Evolutionary conservation across 2,113 vertebrate genomes (phyloP), one percentile per base, ranked within the genome.

Genomic region (Tachuris rubrigastra): DNA sequence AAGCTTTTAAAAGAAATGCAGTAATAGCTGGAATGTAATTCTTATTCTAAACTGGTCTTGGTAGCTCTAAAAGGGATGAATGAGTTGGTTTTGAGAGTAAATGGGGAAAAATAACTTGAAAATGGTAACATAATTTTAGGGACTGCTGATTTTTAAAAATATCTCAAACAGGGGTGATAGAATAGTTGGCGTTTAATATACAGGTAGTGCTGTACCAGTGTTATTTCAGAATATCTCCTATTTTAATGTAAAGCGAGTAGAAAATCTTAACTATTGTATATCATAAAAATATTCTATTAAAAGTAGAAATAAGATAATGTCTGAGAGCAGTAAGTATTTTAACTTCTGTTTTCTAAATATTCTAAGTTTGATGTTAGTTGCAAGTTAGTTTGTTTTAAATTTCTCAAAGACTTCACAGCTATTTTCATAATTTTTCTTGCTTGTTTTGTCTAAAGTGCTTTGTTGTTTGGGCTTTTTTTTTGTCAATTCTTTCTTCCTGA

Each of bases 61-160:
- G n/a, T n/a, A n/a, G n/a, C n/a, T n/a, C n/a, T n/a, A n/a, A n/a
- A n/a, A n/a, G n/a, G n/a, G n/a, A n/a, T n/a, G n/a, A n/a, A n/a
- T n/a, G n/a, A n/a, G n/a, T n/a, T n/a, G n/a, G n/a, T n/a, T n/a
- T n/a, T n/a, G n/a, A n/a, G n/a, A n/a, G n/a, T n/a, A n/a, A n/a
- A n/a, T n/a, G n/a, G n/a, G n/a, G n/a, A n/a, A n/a, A n/a, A n/a
- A n/a, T n/a, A n/a, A n/a, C n/a, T n/a, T n/a, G n/a, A n/a, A n/a
- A n/a, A 71, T 41, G 20, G 46, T 47, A 77, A 37, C 33, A 53
- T 42, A 84, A 89, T 90, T 77, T 80, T 72, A 72, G 55, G 20
- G 5, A 37, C 41, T 63, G 15, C 42, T 87, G 55, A 71, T 92
- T 93, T 85, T 91, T 76, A 71, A 30, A 65, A 93, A 50, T 91